phyloP scores from a whole-genome alignment of 1,140 invertebrate genomes.

The Atta cephalotes region DNA sequence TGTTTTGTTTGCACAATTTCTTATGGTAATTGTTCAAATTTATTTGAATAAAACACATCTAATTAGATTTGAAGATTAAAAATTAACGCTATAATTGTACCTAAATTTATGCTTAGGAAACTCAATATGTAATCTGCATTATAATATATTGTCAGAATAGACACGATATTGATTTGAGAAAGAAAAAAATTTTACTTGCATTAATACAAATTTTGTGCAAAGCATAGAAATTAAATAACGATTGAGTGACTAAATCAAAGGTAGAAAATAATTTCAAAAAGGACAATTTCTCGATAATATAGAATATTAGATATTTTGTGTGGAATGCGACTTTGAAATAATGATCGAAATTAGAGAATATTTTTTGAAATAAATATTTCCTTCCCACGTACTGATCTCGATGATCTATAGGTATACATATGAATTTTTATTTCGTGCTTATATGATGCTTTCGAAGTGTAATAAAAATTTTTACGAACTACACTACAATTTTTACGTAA shows the following conservation, averaged over 20 bases:
- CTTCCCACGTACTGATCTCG: not conserved
- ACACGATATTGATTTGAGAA: not conserved
- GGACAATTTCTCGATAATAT: not conserved
- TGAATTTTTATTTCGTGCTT: conserved; percentile 41
- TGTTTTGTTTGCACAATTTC: not conserved
- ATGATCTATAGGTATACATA: not conserved
- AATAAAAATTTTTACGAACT: not conserved
- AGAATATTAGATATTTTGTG: not conserved
- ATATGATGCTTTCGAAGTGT: not conserved
- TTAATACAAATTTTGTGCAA: not conserved
- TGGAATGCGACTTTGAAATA: not conserved
- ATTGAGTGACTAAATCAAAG: not conserved
- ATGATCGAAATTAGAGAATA: conserved; percentile 9
- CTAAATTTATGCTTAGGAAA: not conserved
- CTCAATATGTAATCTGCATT: not conserved
- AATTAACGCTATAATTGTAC: not conserved
- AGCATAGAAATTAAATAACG: not conserved
- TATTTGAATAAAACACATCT: not conserved
- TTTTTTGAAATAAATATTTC: not conserved
- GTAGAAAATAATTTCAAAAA: not conserved
- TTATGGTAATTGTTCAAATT: not conserved
- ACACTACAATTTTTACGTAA: not conserved
- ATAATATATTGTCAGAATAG: not conserved
- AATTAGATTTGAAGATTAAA: not conserved
- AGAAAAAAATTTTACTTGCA: not conserved